These are phyloP conservation scores for Clarias macrocephalus DNA, from an alignment of 2,113 vertebrate genomes.

Conservation along the genomic window DNA sequence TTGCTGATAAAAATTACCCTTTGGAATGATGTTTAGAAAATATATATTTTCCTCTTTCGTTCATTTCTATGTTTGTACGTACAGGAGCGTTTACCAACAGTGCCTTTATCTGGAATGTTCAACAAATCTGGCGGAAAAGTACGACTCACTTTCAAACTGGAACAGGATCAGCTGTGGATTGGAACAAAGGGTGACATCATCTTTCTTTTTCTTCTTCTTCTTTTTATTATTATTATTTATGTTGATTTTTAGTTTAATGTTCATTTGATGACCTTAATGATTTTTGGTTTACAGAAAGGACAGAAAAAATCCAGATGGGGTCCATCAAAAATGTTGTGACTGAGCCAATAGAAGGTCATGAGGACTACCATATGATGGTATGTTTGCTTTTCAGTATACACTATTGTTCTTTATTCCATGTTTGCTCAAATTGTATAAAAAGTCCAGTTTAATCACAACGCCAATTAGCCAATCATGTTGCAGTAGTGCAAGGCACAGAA, in stretches of 20 bases:
- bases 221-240: background rate
- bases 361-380: conserved; percentile 99
- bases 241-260: background rate
- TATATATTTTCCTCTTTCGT: background rate
- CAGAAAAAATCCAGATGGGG: conserved; percentile 98
- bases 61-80: conserved; percentile 19
- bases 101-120: conserved; percentile 96
- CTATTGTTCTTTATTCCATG: background rate
- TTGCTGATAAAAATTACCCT: background rate
- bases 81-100: conserved; percentile 95
- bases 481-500: background rate
- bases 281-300: conserved; percentile 81
- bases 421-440: background rate
- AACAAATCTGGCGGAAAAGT: conserved; percentile 98
- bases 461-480: background rate
- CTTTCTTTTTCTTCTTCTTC: conserved; percentile 13
- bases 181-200: conserved; percentile 90
- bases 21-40: background rate
- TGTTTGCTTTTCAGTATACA: background rate
- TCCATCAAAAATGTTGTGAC: conserved; percentile 99
- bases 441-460: background rate
- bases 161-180: conserved; percentile 98
- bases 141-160: conserved; percentile 96
- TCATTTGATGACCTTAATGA: background rate
- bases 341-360: conserved; percentile 96